Percentiles rank a stretch among this genome's conserved stretches.
Conservation (phyloP, 2,888 invertebrate genomes). For the Amiota mariae region DNA sequence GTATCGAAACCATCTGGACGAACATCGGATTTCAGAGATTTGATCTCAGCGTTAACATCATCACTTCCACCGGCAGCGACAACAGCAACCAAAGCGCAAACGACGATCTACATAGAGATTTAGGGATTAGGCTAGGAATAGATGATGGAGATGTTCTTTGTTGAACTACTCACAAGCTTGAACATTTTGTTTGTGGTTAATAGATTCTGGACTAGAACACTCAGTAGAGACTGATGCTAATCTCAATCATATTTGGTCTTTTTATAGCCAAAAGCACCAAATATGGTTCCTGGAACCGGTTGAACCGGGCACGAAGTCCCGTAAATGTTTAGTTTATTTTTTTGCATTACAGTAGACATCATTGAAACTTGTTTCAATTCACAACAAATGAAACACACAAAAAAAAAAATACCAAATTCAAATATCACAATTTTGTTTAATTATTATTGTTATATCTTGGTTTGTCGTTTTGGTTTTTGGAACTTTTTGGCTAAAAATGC, state of each 20-base stretch:
- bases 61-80: constrained; percentile 35
- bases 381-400: background rate
- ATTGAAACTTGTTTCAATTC: constrained; percentile 15
- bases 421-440: background rate
- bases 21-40: constrained; percentile 54
- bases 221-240: constrained; percentile 52
- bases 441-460: background rate
- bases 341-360: background rate
- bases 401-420: background rate
- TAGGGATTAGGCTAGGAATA: background rate
- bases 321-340: background rate
- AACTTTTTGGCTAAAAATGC: constrained; percentile 1
- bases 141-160: background rate
- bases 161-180: constrained; percentile 54
- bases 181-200: constrained; percentile 50
- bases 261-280: constrained; percentile 47
- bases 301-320: constrained; percentile 29
- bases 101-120: constrained; percentile 44
- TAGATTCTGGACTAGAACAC: constrained; percentile 45
- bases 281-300: constrained; percentile 32
- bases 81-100: constrained; percentile 49
- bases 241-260: constrained; percentile 32
- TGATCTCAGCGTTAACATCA: constrained; percentile 51
- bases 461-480: background rate
- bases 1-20: constrained; percentile 60